Evolutionary conservation across 2,888 invertebrate species (phyloP), one percentile per base, ranked within the genome.

Genomic region (Marronus borbonicus): DNA sequence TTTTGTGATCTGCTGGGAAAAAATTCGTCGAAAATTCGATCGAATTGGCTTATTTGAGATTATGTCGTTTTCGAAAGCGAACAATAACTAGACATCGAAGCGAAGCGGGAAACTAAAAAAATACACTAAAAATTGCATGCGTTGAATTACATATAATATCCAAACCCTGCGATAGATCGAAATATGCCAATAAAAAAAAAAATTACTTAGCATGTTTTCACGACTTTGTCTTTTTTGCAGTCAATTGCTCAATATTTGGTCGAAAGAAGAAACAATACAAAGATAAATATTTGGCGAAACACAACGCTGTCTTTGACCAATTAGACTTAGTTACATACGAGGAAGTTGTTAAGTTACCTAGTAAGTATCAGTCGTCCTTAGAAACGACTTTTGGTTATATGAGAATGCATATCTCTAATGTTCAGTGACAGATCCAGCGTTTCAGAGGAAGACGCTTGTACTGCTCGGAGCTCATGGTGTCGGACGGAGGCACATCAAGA

Each of bases 241-340:
- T 98, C 85, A 98, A 98, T 92, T 99, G 98, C 93, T 98, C 98
- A 89, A 98, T 99, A 93, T 99, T 99, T 91, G 97, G 98, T 86
- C 95, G 97, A 83, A 98, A 98, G 92, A 98, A 98, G 92, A 97
- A 98, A 89, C 97, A 97, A 89, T 96, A 97, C 87, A 97, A 97
- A 89, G 99, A 99, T 91, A 99, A 99, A 90, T 99, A 99, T 90
- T 92, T 98, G 89, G 98, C 98, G 83, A 99, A 99, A 90, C 98
- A 99, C 90, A 98, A 98, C 89, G 97, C 98, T 79, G 97, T 97
- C 83, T 97, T 98, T 89, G 99, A 99, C 91, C 98, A 98, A 91
- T 93, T 99, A 88, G 99, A 99, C 91, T 94, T 99, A 89, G 98
- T 98, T 86, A 99, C 99, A 14, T 99, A 99, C 87, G 99, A 99